Percentiles rank a stretch among this genome's conserved stretches.
Conservation (phyloP, 2,888 invertebrate species). For the Cantharis rufa region DNA sequence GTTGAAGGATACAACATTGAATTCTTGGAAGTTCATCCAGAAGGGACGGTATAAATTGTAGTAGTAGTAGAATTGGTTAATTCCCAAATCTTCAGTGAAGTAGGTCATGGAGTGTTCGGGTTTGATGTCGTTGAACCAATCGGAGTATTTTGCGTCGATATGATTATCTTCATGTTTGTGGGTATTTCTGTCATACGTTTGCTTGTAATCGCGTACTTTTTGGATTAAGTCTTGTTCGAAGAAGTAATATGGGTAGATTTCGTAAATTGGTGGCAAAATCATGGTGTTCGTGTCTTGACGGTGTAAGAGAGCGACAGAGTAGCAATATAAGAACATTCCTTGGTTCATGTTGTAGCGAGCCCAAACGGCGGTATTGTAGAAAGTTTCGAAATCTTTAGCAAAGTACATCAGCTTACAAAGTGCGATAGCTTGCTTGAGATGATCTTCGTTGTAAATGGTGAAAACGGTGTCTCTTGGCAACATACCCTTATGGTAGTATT, state of each 20-base stretch:
- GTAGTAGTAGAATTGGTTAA: constrained; percentile 70
- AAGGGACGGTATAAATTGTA: constrained; percentile 65
- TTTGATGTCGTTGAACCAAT: background rate
- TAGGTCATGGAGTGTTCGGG: constrained; percentile 65
- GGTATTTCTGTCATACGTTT: constrained; percentile 49
- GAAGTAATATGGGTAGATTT: constrained; percentile 74
- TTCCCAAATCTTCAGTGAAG: constrained; percentile 73
- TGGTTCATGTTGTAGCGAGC: constrained; percentile 71
- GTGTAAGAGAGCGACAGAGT: constrained; percentile 66
- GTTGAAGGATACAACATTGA: constrained; percentile 60
- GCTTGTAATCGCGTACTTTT: constrained; percentile 66
- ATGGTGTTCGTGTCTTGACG: constrained; percentile 67
- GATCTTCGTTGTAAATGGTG: constrained; percentile 64
- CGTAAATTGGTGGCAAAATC: constrained; percentile 71
- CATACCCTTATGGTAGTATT: constrained; percentile 60
- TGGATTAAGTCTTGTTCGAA: constrained; percentile 70
- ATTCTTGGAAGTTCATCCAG: constrained; percentile 64
- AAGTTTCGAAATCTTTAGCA: constrained; percentile 72
- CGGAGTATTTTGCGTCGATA: background rate
- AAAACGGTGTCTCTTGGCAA: constrained; percentile 66
- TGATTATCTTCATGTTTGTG: background rate
- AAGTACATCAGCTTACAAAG: constrained; percentile 70
- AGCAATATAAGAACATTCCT: constrained; percentile 68
- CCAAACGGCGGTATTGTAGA: constrained; percentile 71
- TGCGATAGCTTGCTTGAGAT: constrained; percentile 65